Evolutionary conservation across 2,888 invertebrate species (phyloP).

Genomic region (Amphipyra tragopoginis): DNA sequence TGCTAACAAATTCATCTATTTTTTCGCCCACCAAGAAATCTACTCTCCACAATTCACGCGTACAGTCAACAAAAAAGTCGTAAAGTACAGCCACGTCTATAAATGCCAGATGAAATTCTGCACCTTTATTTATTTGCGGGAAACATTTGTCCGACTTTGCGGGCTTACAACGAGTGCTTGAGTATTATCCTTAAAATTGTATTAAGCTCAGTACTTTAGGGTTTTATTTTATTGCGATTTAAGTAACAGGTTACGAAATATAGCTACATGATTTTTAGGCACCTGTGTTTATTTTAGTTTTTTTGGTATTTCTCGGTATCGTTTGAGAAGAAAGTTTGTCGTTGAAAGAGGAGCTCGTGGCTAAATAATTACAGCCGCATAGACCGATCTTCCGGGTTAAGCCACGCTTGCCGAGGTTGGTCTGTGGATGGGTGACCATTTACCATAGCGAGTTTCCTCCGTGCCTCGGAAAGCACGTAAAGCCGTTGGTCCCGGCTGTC

Average conservation of each 20-base stretch:
- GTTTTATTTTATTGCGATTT: constrained; percentile 48
- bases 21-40: constrained; percentile 11
- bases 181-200: constrained; percentile 58
- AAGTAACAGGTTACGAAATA: constrained; percentile 23
- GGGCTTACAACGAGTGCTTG: constrained; percentile 49
- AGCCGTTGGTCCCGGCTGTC: too few relatives aligned
- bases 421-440: too few relatives aligned
- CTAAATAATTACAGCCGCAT: too few relatives aligned
- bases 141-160: constrained; percentile 54
- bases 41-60: constrained; percentile 25
- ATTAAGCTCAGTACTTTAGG: constrained; percentile 47
- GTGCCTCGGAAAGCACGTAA: too few relatives aligned
- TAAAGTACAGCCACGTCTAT: constrained; percentile 58
- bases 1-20: neutral
- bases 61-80: constrained; percentile 56
- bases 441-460: too few relatives aligned
- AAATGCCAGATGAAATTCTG: constrained; percentile 62
- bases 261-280: neutral
- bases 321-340: too few relatives aligned
- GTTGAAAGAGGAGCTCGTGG: too few relatives aligned
- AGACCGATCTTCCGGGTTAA: too few relatives aligned
- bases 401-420: too few relatives aligned
- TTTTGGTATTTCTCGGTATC: neutral
- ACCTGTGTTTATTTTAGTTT: neutral
- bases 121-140: constrained; percentile 62